Percentiles rank a stretch among this genome's conserved stretches.
Conservation (phyloP, 2,888 invertebrate species). For the Falcaria lacertinaria region DNA sequence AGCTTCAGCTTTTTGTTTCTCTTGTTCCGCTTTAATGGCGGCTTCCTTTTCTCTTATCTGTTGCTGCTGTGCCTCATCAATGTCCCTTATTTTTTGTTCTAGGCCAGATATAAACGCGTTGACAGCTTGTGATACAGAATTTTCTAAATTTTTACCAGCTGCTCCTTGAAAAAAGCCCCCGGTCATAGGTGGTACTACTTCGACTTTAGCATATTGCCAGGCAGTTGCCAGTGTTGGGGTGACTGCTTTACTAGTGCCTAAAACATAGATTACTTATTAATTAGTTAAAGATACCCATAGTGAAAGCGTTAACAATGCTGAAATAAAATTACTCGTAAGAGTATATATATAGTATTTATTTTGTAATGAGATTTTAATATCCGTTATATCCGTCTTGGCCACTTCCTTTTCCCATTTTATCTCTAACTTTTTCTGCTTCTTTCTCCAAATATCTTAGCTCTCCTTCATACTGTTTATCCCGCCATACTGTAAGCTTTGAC, state of each 20-base stretch:
- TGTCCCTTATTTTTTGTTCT: conserved; percentile 31
- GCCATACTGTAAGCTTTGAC: conserved; percentile 30
- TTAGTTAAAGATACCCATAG: background rate
- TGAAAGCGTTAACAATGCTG: background rate
- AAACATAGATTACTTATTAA: conserved; percentile 23
- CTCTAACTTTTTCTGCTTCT: conserved; percentile 46
- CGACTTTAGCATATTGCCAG: conserved; percentile 65
- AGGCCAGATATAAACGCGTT: conserved; percentile 33
- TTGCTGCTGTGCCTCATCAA: conserved; percentile 38
- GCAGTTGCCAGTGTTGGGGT: conserved; percentile 30
- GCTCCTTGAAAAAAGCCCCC: conserved; percentile 40
- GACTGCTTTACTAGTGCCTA: conserved; percentile 41
- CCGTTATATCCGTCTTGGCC: background rate
- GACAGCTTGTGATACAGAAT: conserved; percentile 20
- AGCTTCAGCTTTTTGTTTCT: conserved; percentile 38
- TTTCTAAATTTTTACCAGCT: conserved; percentile 43
- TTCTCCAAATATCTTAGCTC: conserved; percentile 52
- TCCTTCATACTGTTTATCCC: conserved; percentile 39
- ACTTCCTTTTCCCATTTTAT: conserved; percentile 20
- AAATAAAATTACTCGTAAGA: background rate
- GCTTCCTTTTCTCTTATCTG: conserved; percentile 32
- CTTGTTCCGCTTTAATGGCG: conserved; percentile 36
- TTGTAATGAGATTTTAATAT: background rate
- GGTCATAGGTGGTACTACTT: conserved; percentile 59
- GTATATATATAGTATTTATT: background rate